Evolutionary conservation across 2,888 invertebrate species (phyloP), one percentile per base, ranked within the genome.

Genomic region (Hypselothyrea guttata): DNA sequence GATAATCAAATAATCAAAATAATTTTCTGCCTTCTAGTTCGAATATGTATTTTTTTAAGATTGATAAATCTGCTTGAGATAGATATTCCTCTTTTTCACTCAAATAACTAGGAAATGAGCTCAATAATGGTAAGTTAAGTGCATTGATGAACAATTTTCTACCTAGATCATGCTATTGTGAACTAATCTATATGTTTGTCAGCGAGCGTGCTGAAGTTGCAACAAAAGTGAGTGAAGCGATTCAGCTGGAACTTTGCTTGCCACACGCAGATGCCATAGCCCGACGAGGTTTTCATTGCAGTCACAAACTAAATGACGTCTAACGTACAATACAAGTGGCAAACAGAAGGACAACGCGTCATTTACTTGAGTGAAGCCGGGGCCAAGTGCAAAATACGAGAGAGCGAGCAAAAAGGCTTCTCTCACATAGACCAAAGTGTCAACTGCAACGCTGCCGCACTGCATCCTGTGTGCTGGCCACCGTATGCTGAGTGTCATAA

Each of bases 401-500:
- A 8, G 9, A 8, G 12, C 12, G 12, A 35, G n/a, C 57, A 18
- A 27, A 22, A 16, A 16, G 27, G 28, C 35, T 22, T 4, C 22
- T 38, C 31, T 15, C 37, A 34, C 13, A 45, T 61, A 35, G 57
- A 52, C 59, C 42, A 64, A 84, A 82, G 78, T 84, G 77, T 84
- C 84, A 78, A 74, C 78, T 84, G 63, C 68, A 77, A 65, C 60
- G 60, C 57, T 58, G 63, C 61, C 66, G 58, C 42, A 35, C 47
- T 46, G 58, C 65, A 76, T 62, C 58, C 78, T 54, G 63, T 66
- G 78, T 78, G 75, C 82, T 82, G 69, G 74, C 62, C 65, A 70
- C 62, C 60, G 40, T 53, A 48, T 57, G 57, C 76, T 58, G 55
- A 82, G 85, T 84, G 83, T 75, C 78, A 84, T 65, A 81, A 77